Base-by-base conservation (phyloP, 2,113 vertebrate species). In the Pelusios castaneus region DNA sequence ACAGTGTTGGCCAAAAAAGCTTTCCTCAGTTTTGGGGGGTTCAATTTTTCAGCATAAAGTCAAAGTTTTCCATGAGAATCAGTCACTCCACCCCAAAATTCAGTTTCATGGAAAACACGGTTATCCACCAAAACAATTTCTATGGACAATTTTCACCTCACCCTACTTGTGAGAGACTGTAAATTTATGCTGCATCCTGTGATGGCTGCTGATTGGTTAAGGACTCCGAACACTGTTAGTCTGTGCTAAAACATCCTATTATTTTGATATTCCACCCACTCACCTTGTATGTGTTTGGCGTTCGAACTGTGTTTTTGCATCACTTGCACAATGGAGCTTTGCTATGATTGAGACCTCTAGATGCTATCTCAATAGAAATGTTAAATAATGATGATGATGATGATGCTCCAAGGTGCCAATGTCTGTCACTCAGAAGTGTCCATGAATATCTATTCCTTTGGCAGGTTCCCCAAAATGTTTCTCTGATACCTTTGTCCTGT, bases 291-390 rank as follows among this genome's bases (percentile, higher is more conserved):
- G 21, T 6, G 22, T 19, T 2, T 55, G 54, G 52, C 43, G 24
- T 76, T 14, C 19, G 76, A 34, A 6, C 45, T 22, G 0, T 6
- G 84, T 0, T 52, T 63, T 52, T 4, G 1, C 1, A 1, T 60
- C 38, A 1, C 52, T 4, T 8, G 29, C 4, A 1, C 3, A 22
- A 12, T 0, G 12, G 55, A 49, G 17, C 67, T n/a, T 24, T 0
- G n/a, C 3, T 29, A 29, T 2, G 25, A 3, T 1, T 34, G 73
- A 10, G 43, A 34, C 49, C 76, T 31, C 87, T 2, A 1, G 8
- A 2, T 0, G 22, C 14, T 17, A 5, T 55, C 55, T 34, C 8
- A 4, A n/a, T 21, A 34, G 29, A 82, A 63, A 24, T 2, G 17
- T 1, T 41, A 13, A 22, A 10, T 13, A 21, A 38, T 22, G 13